These are phyloP conservation scores for Monochamus alternatus DNA, from an alignment of 2,888 invertebrate genomes.

Conservation along the genomic window DNA sequence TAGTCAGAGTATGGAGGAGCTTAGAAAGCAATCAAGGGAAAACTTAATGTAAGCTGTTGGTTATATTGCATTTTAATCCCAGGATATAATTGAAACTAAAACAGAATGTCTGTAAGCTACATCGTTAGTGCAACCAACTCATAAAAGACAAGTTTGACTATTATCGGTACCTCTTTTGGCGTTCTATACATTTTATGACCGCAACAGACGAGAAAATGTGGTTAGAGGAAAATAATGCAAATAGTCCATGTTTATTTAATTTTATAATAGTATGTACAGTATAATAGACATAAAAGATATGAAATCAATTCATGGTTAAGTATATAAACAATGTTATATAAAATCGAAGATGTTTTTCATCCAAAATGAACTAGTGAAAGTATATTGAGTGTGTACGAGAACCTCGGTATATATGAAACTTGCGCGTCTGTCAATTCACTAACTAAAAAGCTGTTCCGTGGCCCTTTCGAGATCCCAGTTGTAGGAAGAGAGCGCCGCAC, in stretches of 20 bases:
- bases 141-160: too few relatives aligned
- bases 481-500: slow-evolving; percentile 91
- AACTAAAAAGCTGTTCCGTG: slow-evolving; percentile 90
- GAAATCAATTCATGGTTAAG: slow-evolving; percentile 23
- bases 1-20: too few relatives aligned
- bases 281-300: slow-evolving; percentile 25
- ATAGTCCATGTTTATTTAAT: slow-evolving; percentile 53
- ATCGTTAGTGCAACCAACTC: too few relatives aligned
- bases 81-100: too few relatives aligned
- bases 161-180: too few relatives aligned
- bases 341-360: slow-evolving; percentile 24
- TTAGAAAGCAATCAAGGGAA: too few relatives aligned
- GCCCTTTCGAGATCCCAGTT: slow-evolving; percentile 96
- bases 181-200: too few relatives aligned
- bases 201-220: not conserved
- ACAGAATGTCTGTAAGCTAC: too few relatives aligned
- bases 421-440: slow-evolving; percentile 69
- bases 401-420: not conserved
- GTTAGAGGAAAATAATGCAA: slow-evolving; percentile 38
- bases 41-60: too few relatives aligned
- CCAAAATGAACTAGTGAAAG: slow-evolving; percentile 19
- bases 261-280: slow-evolving; percentile 41
- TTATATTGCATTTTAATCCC: too few relatives aligned
- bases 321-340: slow-evolving; percentile 35
- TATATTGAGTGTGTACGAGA: slow-evolving; percentile 30